Evolutionary conservation across 2,888 invertebrate genomes (phyloP).

Genomic region (Caenorhabditis plicata): DNA sequence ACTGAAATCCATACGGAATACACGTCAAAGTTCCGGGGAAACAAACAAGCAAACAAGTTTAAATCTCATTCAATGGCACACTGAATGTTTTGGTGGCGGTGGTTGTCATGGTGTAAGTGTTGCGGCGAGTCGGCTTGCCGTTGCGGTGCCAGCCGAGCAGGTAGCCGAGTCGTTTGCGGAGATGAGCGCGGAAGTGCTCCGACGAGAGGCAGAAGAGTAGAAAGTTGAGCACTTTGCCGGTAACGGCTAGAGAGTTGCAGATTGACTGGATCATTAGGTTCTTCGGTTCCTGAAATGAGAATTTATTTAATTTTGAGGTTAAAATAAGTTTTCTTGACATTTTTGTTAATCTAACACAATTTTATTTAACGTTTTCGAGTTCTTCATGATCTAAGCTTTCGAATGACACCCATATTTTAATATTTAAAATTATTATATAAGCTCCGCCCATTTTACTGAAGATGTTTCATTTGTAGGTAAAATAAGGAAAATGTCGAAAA

Average conservation of each 20-base stretch:
- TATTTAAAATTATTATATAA: too few species aligned
- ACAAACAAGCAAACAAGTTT: background rate
- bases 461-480: too few species aligned
- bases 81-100: conserved; percentile 34
- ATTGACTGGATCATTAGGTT: conserved; percentile 30
- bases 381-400: background rate
- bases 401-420: background rate
- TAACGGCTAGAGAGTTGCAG: conserved; percentile 41
- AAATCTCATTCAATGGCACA: conserved; percentile 29
- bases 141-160: conserved; percentile 13
- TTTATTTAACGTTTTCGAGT: background rate
- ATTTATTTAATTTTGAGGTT: too few species aligned
- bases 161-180: conserved; percentile 32
- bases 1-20: too few species aligned
- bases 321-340: too few species aligned
- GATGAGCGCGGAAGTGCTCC: conserved; percentile 47
- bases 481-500: too few species aligned
- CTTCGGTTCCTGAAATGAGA: too few species aligned
- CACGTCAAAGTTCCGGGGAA: too few species aligned
- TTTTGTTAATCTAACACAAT: too few species aligned
- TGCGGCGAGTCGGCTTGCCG: conserved; percentile 5
- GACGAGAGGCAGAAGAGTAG: conserved; percentile 51
- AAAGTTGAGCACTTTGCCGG: conserved; percentile 54
- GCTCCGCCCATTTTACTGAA: too few species aligned
- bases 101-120: conserved; percentile 27